Base-by-base conservation (phyloP, 2,797 vertebrate species). In the Cuniculus paca region DNA sequence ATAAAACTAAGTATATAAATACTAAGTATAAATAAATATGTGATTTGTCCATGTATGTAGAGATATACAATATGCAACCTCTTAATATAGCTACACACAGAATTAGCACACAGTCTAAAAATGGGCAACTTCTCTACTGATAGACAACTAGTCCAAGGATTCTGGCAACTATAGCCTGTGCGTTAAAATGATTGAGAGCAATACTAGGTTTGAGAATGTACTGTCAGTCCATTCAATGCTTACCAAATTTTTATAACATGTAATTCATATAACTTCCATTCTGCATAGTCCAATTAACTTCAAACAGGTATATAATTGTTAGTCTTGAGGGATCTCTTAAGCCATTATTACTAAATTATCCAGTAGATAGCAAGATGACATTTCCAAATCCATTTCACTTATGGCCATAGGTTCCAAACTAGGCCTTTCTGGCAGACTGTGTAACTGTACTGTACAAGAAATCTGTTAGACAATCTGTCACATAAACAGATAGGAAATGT, bases 291-390 rank as follows among this genome's bases (percentile, higher is more conserved):
- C 93, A 84, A 83, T 97, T 97, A 98, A 95, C 90, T 92, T 93
- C 97, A 98, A 94, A 96, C 13, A 97, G 95, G 97, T 96, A 95
- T 93, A 1, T 96, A 97, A 97, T 93, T 96, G 88, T 85, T 96
- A 83, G 68, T 97, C 94, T 97, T 96, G 84, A 94, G 93, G 96
- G 86, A 97, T 97, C 96, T 90, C 77, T 95, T 87, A 84, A 58
- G 83, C 96, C 97, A 93, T 98, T 97, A 91, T 98, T 98, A 98
- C 97, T 97, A 97, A 98, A 98, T 98, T 98, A 98, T 96, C 98
- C 96, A 94, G 98, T 97, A 97, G 97, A 98, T 98, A 98, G 98
- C 95, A 98, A 28, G 97, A 95, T 96, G 96, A 96, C 95, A 97
- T 98, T 98, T 98, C 96, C 97, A 98, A 98, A 98, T 87, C 83